Evolutionary conservation across 2,113 vertebrate species (phyloP), one percentile per base, ranked within the genome.

Genomic region (Muntiacus muntjak): DNA sequence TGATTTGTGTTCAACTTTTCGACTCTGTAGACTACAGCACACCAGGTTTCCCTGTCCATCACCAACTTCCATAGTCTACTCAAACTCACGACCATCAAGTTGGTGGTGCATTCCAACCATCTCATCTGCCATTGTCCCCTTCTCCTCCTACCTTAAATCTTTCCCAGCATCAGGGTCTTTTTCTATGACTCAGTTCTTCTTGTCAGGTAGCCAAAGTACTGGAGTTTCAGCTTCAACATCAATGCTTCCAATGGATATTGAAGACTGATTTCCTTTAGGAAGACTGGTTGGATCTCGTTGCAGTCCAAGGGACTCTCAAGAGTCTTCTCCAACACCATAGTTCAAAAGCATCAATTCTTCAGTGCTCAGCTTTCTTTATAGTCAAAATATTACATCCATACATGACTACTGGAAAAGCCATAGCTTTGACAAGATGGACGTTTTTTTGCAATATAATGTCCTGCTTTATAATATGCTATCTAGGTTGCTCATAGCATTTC

Each of bases 1-100:
- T 62, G 16, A 19, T 8, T 67, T 2, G 0, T n/a, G 33, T 67
- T 4, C 1, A 1, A 67, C 62, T 67, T n/a, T 67, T 4, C 8
- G 0, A 67, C 62, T 17, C 62, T 7, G 9, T n/a, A 19, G 7
- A n/a, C 1, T n/a, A n/a, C 16, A 67, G 62, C 30, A 67, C 62
- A n/a, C 16, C 33, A n/a, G 16, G 4, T 19, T 19, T n/a, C 33
- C 62, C 33, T 67, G 33, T 67, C 30, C 62, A 67, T 67, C 33
- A 67, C 17, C 62, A 19, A 67, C 62, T n/a, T 4, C 62, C 1
- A 0, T 4, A 67, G 62, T n/a, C 33, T n/a, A n/a, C 16, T 67
- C 62, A 67, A 67, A 67, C 33, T n/a, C 33, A 64, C 0, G 7
- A 19, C 62, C 62, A n/a, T 67, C 0, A 4, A 67, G 62, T 10